These are phyloP conservation scores for Siderastrea radians DNA, from an alignment of 92 coral and sea anemone genomes.

Conservation along the genomic window DNA sequence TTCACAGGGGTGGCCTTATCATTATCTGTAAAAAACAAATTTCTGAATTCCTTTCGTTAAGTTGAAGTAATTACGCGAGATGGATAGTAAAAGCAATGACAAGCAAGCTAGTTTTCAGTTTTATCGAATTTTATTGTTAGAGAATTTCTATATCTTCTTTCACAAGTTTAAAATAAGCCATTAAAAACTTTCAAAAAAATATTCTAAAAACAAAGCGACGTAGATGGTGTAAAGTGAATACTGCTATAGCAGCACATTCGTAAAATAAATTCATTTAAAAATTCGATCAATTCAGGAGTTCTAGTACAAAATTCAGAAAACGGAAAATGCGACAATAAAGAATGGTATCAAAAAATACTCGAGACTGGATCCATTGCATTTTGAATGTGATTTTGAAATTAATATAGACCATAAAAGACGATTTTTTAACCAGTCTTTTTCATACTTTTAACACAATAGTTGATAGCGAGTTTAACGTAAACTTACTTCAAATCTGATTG, in stretches of 20 bases:
- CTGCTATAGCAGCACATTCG: not conserved
- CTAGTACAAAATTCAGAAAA: not conserved
- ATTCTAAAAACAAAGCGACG: not conserved
- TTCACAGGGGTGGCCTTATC: no score
- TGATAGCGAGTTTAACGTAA: not conserved
- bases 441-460: no score
- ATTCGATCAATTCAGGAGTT: not conserved
- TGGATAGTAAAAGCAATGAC: not conserved
- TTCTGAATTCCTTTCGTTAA: no score
- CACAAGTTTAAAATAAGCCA: not conserved
- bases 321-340: not conserved
- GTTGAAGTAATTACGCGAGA: no score
- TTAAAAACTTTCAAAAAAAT: not conserved
- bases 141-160: not conserved
- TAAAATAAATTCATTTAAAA: not conserved
- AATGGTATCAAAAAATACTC: not conserved
- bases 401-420: not conserved
- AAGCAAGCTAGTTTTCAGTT: not conserved
- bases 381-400: constrained; percentile 4
- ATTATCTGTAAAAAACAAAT: no score
- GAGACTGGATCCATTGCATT: not conserved
- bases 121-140: not conserved
- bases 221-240: not conserved
- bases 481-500: not conserved
- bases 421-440: not conserved